phyloP scores from a whole-genome alignment of 2,797 vertebrate species.

The Atherinosoma microstoma region DNA sequence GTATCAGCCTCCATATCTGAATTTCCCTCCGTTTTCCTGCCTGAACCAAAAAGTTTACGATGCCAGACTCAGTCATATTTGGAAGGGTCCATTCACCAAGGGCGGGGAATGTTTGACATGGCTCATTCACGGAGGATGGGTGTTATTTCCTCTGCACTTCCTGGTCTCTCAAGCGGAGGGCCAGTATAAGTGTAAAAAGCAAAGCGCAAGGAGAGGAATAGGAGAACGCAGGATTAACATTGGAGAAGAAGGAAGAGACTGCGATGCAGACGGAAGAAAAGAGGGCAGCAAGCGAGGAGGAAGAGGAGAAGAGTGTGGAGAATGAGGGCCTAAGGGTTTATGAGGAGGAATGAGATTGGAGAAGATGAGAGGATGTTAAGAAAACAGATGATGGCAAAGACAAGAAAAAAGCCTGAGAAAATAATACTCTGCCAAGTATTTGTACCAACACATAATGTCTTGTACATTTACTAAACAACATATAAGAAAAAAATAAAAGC shows the following conservation, averaged over 20 bases:
- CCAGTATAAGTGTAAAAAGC: conserved; percentile 55
- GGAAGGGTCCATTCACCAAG: conserved; percentile 61
- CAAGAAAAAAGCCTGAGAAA: conserved; percentile 6
- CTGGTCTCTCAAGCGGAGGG: conserved; percentile 67
- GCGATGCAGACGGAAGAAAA: not conserved
- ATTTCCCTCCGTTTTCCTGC: conserved; percentile 27
- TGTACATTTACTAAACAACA: not conserved
- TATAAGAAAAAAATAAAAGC: not conserved
- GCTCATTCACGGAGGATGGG: conserved; percentile 80
- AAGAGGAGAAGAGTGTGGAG: not conserved
- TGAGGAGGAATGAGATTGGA: not conserved
- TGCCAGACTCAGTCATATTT: conserved; percentile 46
- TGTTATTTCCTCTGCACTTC: conserved; percentile 83
- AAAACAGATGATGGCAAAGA: not conserved
- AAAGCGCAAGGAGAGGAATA: conserved; percentile 23
- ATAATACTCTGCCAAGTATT: too few relatives aligned
- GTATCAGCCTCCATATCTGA: conserved; percentile 7
- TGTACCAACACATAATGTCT: not conserved
- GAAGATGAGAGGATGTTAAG: not conserved
- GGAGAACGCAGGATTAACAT: not conserved
- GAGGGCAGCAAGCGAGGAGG: not conserved
- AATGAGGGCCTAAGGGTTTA: not conserved
- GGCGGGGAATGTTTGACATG: conserved; percentile 68
- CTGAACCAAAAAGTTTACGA: conserved; percentile 49
- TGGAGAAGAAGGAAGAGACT: not conserved